These are phyloP conservation scores for Takifugu bimaculatus DNA, from an alignment of 2,113 vertebrate genomes.

Conservation along the genomic window DNA sequence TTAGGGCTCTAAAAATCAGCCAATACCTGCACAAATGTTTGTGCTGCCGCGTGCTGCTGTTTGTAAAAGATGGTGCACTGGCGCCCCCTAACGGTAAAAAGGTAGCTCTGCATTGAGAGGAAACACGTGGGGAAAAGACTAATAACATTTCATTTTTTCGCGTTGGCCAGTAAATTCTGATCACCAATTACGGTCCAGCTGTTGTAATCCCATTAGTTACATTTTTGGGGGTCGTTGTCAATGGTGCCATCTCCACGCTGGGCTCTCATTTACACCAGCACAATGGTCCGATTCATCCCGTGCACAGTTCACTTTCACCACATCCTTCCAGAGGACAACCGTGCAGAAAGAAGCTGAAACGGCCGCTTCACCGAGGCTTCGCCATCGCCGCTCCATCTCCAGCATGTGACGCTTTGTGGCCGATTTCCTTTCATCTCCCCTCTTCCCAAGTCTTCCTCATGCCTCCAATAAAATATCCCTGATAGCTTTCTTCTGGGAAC, in stretches of 20 bases:
- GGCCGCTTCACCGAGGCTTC: not conserved
- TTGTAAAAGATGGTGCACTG: constrained; percentile 14
- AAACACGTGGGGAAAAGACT: not conserved
- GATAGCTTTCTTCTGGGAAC: not conserved
- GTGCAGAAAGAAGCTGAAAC: not conserved
- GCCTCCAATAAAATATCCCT: too few relatives aligned
- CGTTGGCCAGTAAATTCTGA: not conserved
- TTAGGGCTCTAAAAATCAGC: too few relatives aligned
- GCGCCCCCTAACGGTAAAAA: constrained; percentile 50
- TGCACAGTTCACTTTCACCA: constrained; percentile 15
- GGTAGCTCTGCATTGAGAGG: constrained; percentile 3
- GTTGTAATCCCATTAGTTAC: not conserved
- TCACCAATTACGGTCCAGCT: not conserved
- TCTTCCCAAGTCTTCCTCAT: too few relatives aligned
- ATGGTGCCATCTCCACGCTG: constrained; percentile 49
- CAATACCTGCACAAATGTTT: too few relatives aligned
- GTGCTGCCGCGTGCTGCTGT: not conserved
- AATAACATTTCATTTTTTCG: too few relatives aligned
- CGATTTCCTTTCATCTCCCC: not conserved
- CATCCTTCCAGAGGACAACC: constrained; percentile 26
- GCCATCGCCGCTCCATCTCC: not conserved
- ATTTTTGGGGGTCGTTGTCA: not conserved
- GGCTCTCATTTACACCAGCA: constrained; percentile 46
- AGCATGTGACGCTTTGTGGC: constrained; percentile 2
- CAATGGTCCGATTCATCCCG: constrained; percentile 53